These are phyloP conservation scores for Lepilemur ruficaudatus DNA, from an alignment of 2,797 vertebrate species.

Conservation along the genomic window DNA sequence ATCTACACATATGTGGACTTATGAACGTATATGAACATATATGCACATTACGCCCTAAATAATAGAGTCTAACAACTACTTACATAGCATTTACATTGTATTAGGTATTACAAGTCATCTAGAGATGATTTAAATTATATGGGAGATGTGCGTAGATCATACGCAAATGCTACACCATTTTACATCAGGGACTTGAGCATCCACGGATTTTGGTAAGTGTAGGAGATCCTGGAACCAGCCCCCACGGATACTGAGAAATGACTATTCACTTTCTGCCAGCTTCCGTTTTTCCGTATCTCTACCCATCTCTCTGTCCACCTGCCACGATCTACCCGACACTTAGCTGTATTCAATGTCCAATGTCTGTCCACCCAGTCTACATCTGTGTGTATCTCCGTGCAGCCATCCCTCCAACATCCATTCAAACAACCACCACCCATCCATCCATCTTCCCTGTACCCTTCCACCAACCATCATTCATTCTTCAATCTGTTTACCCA, in stretches of 20 bases:
- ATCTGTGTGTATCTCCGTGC: not conserved
- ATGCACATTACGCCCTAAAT: not conserved
- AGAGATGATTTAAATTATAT: not conserved
- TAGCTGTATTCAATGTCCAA: not conserved
- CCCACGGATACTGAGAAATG: not conserved
- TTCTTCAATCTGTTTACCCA: not conserved
- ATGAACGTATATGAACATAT: too few species aligned
- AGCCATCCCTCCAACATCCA: not conserved
- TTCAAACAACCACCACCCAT: not conserved
- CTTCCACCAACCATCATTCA: not conserved
- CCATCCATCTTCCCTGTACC: not conserved
- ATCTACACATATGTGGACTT: too few species aligned
- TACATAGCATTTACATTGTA: not conserved
- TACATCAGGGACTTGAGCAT: not conserved
- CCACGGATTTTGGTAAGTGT: not conserved
- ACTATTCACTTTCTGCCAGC: not conserved
- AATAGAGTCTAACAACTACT: not conserved
- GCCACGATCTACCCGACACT: not conserved
- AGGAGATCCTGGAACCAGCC: not conserved
- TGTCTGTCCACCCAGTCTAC: too few species aligned
- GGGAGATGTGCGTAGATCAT: not conserved
- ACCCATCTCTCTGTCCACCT: not conserved
- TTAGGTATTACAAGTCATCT: not conserved
- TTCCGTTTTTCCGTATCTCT: not conserved
- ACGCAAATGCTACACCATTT: not conserved